phyloP scores from a whole-genome alignment of 2,888 invertebrate genomes.

The Adineta ricciae region DNA sequence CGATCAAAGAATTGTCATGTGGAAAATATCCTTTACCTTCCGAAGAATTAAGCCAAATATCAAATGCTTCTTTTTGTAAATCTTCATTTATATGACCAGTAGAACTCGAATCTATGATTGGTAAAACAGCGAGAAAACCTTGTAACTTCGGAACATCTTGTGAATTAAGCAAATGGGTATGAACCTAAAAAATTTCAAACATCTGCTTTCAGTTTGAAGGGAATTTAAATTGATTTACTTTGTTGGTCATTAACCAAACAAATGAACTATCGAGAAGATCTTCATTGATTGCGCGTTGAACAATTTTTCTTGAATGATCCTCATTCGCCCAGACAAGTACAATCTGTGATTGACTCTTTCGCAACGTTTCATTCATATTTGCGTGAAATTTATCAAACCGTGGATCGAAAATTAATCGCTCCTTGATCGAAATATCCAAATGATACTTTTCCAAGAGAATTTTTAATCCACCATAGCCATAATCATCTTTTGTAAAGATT shows the following conservation, averaged over 20 bases:
- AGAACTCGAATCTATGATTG: neutral
- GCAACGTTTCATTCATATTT: neutral
- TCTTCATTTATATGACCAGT: neutral
- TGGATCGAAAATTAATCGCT: neutral
- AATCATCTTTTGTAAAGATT: neutral
- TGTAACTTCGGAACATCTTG: neutral
- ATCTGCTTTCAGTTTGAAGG: no score
- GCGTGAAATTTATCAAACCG: neutral
- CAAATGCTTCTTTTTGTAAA: neutral
- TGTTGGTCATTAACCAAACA: neutral
- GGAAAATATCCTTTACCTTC: neutral
- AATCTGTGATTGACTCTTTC: neutral
- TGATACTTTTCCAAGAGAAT: neutral
- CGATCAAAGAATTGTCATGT: neutral
- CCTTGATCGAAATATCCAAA: neutral
- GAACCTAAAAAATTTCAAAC: no score
- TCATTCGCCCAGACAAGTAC: neutral
- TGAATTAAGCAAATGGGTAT: no score
- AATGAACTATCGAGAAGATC: neutral
- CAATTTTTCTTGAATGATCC: neutral
- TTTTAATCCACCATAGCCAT: slow-evolving; percentile 1
- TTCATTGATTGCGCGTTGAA: neutral
- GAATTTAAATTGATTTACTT: no score
- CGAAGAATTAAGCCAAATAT: neutral
- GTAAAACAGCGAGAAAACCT: neutral